Conservation (phyloP, 2,113 vertebrate species). For the Isurus oxyrinchus region DNA sequence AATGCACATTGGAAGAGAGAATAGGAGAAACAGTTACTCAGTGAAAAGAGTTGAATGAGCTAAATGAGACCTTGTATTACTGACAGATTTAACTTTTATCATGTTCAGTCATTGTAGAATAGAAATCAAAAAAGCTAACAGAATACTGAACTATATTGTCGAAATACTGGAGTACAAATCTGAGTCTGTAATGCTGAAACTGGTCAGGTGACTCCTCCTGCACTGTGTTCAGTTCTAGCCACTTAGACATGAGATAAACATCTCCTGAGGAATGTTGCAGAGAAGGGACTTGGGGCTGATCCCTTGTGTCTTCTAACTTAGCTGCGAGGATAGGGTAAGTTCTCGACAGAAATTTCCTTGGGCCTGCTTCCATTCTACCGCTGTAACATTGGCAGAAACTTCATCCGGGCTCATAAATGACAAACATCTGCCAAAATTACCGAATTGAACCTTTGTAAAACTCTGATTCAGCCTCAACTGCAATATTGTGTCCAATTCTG, state of each 20-base stretch:
- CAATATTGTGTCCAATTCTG: too few species aligned
- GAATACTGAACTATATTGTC: background rate
- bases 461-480: too few species aligned
- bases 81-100: background rate
- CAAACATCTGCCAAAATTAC: background rate
- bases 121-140: background rate
- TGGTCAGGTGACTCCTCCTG: too few species aligned
- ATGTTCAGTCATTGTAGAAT: background rate
- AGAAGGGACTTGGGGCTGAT: background rate
- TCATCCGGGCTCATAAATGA: background rate
- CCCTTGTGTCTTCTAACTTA: too few species aligned
- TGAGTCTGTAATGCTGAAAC: too few species aligned
- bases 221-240: background rate
- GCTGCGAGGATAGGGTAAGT: too few species aligned
- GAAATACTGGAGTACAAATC: background rate
- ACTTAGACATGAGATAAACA: background rate
- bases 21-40: background rate
- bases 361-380: background rate
- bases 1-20: background rate
- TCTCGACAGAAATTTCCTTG: background rate
- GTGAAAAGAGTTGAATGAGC: background rate
- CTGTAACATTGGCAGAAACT: background rate
- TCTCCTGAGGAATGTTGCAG: background rate
- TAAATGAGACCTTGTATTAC: background rate
- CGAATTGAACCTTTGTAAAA: too few species aligned